These are phyloP conservation scores for Enhydra lutris DNA, from an alignment of 2,113 vertebrate species.

Conservation along the genomic window DNA sequence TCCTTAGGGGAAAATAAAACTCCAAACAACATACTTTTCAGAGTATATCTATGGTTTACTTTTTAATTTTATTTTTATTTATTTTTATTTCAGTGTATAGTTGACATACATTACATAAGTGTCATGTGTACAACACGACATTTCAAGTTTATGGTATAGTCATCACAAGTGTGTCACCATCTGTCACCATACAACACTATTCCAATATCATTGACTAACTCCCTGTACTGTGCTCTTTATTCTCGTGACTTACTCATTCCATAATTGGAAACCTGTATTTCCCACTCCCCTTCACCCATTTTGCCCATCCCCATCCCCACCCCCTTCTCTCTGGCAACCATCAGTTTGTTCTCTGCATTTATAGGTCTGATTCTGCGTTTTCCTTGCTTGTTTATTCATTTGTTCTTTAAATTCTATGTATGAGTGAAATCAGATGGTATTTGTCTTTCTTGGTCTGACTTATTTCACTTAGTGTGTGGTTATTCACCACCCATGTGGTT, in stretches of 20 bases:
- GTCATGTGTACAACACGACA: neutral
- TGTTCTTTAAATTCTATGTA: neutral
- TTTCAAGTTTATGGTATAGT: neutral
- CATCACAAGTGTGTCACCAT: neutral
- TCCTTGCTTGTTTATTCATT: neutral
- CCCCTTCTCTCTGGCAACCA: neutral
- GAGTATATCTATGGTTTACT: neutral
- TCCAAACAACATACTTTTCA: neutral
- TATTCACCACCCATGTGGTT: neutral
- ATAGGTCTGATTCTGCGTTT: neutral
- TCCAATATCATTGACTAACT: neutral
- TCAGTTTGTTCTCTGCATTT: neutral
- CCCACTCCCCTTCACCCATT: neutral
- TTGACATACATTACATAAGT: neutral
- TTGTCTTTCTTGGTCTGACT: neutral
- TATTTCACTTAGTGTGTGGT: neutral
- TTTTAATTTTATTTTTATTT: neutral
- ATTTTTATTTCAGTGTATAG: neutral
- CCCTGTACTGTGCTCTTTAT: neutral
- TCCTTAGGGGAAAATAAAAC: neutral
- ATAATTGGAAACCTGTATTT: neutral
- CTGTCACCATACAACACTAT: neutral
- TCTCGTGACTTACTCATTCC: neutral
- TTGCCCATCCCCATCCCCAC: neutral
- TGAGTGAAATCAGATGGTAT: neutral